These are phyloP conservation scores for Cistogaster globosa DNA, from an alignment of 2,888 invertebrate species.

Conservation along the genomic window DNA sequence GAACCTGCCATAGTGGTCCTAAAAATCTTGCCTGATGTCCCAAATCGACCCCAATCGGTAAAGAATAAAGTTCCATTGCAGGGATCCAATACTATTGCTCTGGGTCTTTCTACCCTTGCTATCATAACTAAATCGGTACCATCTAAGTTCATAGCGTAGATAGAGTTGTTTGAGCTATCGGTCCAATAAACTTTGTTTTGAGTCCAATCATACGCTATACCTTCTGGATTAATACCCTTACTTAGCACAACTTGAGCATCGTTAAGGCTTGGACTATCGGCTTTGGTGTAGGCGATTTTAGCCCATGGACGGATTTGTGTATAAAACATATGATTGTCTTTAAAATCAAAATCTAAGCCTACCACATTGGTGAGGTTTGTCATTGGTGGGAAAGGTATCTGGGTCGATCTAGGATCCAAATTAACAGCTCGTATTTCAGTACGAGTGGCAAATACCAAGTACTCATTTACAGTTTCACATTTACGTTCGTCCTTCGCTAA, in stretches of 20 bases:
- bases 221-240: constrained; percentile 95
- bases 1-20: constrained; percentile 98
- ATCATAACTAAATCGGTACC: constrained; percentile 95
- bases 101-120: constrained; percentile 94
- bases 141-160: constrained; percentile 96
- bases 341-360: constrained; percentile 97
- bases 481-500: constrained; percentile 87
- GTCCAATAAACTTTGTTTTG: constrained; percentile 99
- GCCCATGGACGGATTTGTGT: constrained; percentile 97
- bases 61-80: constrained; percentile 97
- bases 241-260: constrained; percentile 88
- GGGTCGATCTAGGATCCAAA: constrained; percentile 91
- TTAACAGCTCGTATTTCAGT: constrained; percentile 96
- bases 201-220: constrained; percentile 98
- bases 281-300: constrained; percentile 91
- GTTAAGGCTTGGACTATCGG: constrained; percentile 86
- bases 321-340: constrained; percentile 93
- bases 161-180: constrained; percentile 96
- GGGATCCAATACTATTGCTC: constrained; percentile 98
- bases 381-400: constrained; percentile 92
- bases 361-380: constrained; percentile 95
- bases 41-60: constrained; percentile 97
- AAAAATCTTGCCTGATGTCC: constrained; percentile 96
- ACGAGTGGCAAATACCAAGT: constrained; percentile 95
- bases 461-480: constrained; percentile 94